A percentile compares a stretch with the other conserved stretches of the same genome.
phyloP scores from a whole-genome alignment of 2,113 vertebrate genomes.

The Agapornis roseicollis region DNA sequence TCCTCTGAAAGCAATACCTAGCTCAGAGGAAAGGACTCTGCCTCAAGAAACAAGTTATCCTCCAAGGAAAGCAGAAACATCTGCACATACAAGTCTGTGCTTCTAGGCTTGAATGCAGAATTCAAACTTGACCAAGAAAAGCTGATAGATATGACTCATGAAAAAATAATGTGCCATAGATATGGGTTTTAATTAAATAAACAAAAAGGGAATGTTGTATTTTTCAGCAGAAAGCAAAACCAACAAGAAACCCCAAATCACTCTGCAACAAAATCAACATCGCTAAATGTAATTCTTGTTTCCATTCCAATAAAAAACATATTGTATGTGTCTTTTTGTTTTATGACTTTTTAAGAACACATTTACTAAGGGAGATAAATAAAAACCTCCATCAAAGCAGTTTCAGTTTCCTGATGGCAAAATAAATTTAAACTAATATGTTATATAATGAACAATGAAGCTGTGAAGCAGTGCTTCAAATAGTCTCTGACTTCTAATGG shows the following conservation, averaged over 20 bases:
- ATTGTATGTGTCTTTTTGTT: not conserved
- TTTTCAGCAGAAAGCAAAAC: not conserved
- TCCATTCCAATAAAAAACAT: not conserved
- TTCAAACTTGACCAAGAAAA: not conserved
- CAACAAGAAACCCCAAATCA: not conserved
- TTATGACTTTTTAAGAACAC: not conserved
- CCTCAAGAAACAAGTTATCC: not conserved
- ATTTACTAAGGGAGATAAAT: not conserved
- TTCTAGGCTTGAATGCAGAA: not conserved
- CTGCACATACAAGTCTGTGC: not conserved
- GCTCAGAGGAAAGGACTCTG: not conserved
- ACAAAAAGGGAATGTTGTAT: not conserved
- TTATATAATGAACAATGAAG: not conserved
- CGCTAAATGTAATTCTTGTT: not conserved
- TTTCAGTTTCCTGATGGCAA: not conserved
- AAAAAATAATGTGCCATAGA: not conserved
- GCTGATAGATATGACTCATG: not conserved
- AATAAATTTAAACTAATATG: not conserved
- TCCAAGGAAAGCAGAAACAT: not conserved
- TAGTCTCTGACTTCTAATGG: not conserved
- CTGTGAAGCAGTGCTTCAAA: not conserved
- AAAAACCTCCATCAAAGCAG: not conserved
- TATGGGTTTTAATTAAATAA: not conserved
- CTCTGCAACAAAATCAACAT: not conserved
- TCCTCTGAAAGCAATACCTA: not conserved